Conservation (phyloP, 2,797 vertebrate species). For the Falco novaeseelandiae region DNA sequence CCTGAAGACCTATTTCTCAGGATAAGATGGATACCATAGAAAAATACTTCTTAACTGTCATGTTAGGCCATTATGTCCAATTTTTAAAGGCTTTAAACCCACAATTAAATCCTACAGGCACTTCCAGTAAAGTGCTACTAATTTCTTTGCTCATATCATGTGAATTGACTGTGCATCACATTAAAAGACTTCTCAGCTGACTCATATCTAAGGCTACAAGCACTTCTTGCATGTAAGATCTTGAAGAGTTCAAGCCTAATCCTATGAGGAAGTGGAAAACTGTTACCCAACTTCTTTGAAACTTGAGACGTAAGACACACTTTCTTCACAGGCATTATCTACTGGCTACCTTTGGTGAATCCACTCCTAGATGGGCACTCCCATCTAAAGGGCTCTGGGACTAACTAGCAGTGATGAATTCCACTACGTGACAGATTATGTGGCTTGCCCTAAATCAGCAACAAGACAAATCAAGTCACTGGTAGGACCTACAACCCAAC, state of each 20-base stretch:
- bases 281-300: neutral
- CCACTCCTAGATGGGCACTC: neutral
- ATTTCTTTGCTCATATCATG: neutral
- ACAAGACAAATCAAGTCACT: neutral
- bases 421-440: neutral
- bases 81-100: neutral
- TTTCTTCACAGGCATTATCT: neutral
- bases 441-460: neutral
- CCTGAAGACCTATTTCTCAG: neutral
- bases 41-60: neutral
- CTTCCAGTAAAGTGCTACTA: neutral
- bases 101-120: neutral
- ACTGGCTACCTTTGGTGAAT: neutral
- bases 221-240: neutral
- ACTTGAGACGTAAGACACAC: neutral
- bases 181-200: neutral
- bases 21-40: neutral
- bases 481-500: neutral
- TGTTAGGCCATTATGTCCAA: neutral
- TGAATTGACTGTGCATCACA: neutral
- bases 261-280: neutral
- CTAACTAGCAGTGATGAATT: neutral
- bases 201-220: neutral
- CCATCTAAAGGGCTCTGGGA: neutral
- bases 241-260: neutral